Conservation (phyloP, 2,113 vertebrate species). For the Corythaixoides concolor region DNA sequence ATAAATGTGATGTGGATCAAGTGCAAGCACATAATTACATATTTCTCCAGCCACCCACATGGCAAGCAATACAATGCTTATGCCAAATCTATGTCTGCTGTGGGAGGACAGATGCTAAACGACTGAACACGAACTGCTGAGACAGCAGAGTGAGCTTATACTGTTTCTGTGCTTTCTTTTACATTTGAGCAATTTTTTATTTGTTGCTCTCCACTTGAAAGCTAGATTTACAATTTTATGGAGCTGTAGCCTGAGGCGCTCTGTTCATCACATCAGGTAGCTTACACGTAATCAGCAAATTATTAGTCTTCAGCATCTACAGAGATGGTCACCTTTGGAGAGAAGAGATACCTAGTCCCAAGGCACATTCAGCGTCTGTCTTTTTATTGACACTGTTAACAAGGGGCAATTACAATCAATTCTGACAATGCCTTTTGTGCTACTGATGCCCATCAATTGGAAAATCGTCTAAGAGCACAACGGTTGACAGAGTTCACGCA, state of each 20-base stretch:
- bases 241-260: not conserved
- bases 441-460: not conserved
- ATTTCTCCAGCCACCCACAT: conserved; percentile 6
- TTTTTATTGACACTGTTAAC: not conserved
- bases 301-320: not conserved
- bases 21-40: not conserved
- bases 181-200: not conserved
- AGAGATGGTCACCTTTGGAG: not conserved
- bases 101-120: not conserved
- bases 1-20: conserved; percentile 21
- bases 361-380: not conserved
- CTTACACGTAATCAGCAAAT: not conserved
- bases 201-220: not conserved
- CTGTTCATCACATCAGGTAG: not conserved
- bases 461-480: not conserved
- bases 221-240: not conserved
- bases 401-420: not conserved
- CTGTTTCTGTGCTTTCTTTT: not conserved
- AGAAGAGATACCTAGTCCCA: not conserved
- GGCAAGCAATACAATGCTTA: not conserved
- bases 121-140: conserved; percentile 22
- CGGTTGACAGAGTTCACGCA: not conserved
- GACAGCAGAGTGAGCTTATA: not conserved
- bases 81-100: not conserved
- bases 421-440: not conserved